Percentiles rank a stretch among this genome's conserved stretches.
Evolutionary conservation across 2,113 vertebrate genomes (phyloP).

Genomic region (Pyxicephalus adspersus): DNA sequence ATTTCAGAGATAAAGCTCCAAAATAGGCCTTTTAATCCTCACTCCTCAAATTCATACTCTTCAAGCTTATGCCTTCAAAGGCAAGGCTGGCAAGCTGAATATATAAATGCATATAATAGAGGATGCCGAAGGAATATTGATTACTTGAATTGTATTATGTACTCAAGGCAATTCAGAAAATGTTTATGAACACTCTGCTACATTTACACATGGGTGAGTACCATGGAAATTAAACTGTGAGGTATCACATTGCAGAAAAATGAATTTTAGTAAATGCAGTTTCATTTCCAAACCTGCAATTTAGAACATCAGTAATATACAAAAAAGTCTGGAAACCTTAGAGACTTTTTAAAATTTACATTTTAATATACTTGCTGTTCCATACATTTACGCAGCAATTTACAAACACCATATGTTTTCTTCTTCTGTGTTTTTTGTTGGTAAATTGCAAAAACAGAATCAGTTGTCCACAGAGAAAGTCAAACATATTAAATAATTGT

Average conservation of each 20-base stretch:
- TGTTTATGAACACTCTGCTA: background rate
- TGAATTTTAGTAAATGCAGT: background rate
- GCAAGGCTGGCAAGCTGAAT: constrained; percentile 21
- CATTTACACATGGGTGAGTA: constrained; percentile 2
- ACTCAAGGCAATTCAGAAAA: constrained; percentile 17
- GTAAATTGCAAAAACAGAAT: too few species aligned
- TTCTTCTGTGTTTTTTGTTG: too few species aligned
- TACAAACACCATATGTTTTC: too few species aligned
- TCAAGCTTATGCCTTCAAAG: constrained; percentile 50
- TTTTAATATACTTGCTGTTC: too few species aligned
- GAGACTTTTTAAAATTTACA: too few species aligned
- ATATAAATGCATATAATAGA: constrained; percentile 28
- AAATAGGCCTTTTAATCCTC: constrained; percentile 45
- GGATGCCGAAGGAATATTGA: background rate
- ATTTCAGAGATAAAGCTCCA: constrained; percentile 31
- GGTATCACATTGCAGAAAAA: background rate
- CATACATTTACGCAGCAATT: too few species aligned
- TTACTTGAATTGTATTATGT: background rate
- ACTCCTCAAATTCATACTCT: constrained; percentile 36
- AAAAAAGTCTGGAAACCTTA: too few species aligned
- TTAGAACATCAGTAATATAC: background rate
- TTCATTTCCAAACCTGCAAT: background rate
- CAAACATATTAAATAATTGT: too few species aligned
- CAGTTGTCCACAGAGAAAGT: too few species aligned
- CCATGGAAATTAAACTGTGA: background rate